Conservation (phyloP, 1,140 invertebrate species). For the Radopholus similis region DNA sequence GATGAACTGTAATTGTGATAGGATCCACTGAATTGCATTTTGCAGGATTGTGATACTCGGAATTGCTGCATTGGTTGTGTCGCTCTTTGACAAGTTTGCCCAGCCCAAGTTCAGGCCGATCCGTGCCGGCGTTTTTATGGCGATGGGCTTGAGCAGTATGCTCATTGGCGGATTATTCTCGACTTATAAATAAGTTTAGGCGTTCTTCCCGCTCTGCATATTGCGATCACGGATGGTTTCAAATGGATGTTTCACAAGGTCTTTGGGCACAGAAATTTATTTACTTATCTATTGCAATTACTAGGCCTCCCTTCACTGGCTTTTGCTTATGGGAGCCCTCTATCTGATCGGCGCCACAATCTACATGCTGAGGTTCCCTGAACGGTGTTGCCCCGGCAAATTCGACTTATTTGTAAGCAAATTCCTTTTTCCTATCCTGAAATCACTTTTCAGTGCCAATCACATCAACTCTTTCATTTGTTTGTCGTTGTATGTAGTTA, state of each 20-base stretch:
- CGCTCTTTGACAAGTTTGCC: slow-evolving; percentile 93
- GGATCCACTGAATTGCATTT: too few relatives aligned
- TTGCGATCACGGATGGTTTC: slow-evolving; percentile 65
- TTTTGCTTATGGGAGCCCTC: slow-evolving; percentile 86
- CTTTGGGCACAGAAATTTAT: too few relatives aligned
- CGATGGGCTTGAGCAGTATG: slow-evolving; percentile 56
- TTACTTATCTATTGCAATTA: too few relatives aligned
- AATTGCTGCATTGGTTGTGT: slow-evolving; percentile 86
- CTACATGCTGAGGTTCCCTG: slow-evolving; percentile 77
- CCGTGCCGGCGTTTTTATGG: slow-evolving; percentile 67
- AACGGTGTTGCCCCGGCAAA: slow-evolving; percentile 95
- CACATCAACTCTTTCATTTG: slow-evolving; percentile 98
- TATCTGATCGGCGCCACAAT: slow-evolving; percentile 85
- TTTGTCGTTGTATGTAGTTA: slow-evolving; percentile 90
- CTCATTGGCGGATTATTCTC: neutral
- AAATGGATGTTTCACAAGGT: slow-evolving; percentile 65
- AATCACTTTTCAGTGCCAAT: slow-evolving; percentile 77
- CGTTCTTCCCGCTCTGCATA: slow-evolving; percentile 64
- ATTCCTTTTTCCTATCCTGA: neutral
- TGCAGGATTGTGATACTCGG: slow-evolving; percentile 87
- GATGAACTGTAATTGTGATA: too few relatives aligned
- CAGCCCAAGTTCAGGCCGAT: slow-evolving; percentile 84
- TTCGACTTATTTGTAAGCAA: slow-evolving; percentile 75
- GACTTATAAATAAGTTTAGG: slow-evolving; percentile 12
- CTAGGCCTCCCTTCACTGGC: slow-evolving; percentile 89